These are phyloP conservation scores for Sebastes wilsoni DNA, from an alignment of 2,797 vertebrate species.

Conservation along the genomic window DNA sequence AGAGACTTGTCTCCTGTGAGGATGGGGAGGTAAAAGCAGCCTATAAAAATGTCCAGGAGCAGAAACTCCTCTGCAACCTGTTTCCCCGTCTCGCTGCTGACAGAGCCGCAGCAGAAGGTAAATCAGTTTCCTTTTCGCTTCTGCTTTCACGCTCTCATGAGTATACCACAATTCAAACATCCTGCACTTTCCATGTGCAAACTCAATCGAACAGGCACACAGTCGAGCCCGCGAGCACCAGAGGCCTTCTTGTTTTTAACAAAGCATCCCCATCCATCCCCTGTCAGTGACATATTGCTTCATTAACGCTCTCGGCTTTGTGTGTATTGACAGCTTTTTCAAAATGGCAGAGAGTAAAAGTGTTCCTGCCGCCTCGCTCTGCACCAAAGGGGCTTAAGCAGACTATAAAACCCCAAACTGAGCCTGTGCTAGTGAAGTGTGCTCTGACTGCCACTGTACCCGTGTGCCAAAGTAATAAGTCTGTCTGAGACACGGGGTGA, in stretches of 20 bases:
- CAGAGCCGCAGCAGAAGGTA: constrained; percentile 54
- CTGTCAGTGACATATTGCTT: constrained; percentile 57
- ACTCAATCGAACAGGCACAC: constrained; percentile 35
- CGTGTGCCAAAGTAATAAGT: constrained; percentile 56
- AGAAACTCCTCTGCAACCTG: constrained; percentile 51
- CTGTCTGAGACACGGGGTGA: constrained; percentile 65
- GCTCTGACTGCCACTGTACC: constrained; percentile 52
- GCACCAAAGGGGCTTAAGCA: constrained; percentile 58
- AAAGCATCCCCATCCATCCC: constrained; percentile 38
- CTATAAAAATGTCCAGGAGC: constrained; percentile 55
- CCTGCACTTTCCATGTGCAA: constrained; percentile 36
- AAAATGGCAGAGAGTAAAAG: constrained; percentile 63
- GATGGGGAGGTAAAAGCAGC: constrained; percentile 41
- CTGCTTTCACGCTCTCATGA: constrained; percentile 51
- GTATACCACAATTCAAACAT: constrained; percentile 32
- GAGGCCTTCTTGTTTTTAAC: constrained; percentile 54
- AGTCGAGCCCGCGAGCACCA: constrained; percentile 17
- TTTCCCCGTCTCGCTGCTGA: constrained; percentile 37
- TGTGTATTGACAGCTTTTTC: constrained; percentile 60
- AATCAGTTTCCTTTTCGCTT: constrained; percentile 51
- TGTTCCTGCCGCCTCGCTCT: constrained; percentile 29
- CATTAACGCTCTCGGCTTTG: constrained; percentile 62
- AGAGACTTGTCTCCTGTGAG: constrained; percentile 35
- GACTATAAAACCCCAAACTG: constrained; percentile 40
- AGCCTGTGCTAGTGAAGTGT: constrained; percentile 33